A percentile compares a stretch with the other conserved stretches of the same genome.
phyloP scores from a whole-genome alignment of 2,797 vertebrate species.

The Pangasius sanitwongsei region DNA sequence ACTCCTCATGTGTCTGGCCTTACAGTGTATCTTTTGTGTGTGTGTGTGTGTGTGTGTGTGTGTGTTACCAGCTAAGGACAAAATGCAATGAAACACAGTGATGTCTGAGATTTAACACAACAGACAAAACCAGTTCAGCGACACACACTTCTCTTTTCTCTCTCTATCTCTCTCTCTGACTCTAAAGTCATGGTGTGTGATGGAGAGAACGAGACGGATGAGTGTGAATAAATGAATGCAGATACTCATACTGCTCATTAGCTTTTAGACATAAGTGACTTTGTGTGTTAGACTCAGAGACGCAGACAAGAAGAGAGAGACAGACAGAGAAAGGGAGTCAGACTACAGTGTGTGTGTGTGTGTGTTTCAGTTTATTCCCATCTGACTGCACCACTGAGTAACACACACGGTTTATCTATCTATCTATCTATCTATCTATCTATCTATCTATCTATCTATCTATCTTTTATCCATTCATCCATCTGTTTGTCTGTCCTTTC shows the following conservation, averaged over 20 bases:
- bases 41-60: too few species aligned
- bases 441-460: not conserved
- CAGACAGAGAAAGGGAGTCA: not conserved
- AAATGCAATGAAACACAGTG: too few species aligned
- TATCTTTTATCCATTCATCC: not conserved
- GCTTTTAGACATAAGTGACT: not conserved
- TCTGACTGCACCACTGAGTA: not conserved
- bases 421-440: not conserved
- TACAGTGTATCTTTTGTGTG: too few species aligned
- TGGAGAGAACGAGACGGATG: not conserved
- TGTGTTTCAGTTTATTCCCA: slow-evolving; percentile 14
- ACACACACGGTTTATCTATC: not conserved
- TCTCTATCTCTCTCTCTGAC: too few species aligned
- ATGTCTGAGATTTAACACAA: not conserved
- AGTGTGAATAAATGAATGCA: not conserved
- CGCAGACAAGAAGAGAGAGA: not conserved
- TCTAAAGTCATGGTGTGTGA: not conserved
- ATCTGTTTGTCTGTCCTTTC: too few species aligned
- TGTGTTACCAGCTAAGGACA: too few species aligned
- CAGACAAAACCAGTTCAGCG: slow-evolving; percentile 3
- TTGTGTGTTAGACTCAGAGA: not conserved
- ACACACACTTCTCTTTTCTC: not conserved
- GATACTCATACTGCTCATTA: not conserved
- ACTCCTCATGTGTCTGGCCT: not conserved
- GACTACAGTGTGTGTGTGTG: not conserved